A percentile compares a stretch with the other conserved stretches of the same genome.
phyloP scores from a whole-genome alignment of 2,888 invertebrate genomes.

The Tortricodes alternella region DNA sequence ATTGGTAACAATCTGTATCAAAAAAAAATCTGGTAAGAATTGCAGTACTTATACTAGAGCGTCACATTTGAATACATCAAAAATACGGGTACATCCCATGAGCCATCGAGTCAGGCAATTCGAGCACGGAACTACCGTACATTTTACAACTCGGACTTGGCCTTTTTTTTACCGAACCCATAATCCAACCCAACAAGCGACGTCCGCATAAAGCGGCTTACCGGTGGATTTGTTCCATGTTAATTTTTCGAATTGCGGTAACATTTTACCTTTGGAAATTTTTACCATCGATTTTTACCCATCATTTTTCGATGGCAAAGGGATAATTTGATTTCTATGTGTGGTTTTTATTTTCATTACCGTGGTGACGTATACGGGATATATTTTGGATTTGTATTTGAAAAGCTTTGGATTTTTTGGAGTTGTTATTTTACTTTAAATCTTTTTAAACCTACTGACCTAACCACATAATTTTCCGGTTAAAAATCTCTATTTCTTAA shows the following conservation, averaged over 20 bases:
- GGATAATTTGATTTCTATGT: not conserved
- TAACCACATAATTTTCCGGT: too few relatives aligned
- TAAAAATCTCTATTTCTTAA: too few relatives aligned
- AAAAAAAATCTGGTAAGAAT: too few relatives aligned
- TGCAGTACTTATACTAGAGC: too few relatives aligned
- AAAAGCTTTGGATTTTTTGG: too few relatives aligned
- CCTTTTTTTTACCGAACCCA: not conserved
- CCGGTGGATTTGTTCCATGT: constrained; percentile 15
- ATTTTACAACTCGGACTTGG: not conserved
- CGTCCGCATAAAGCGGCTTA: constrained; percentile 13
- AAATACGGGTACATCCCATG: too few relatives aligned
- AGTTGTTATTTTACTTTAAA: too few relatives aligned
- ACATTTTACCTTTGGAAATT: constrained; percentile 6
- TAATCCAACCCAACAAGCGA: constrained; percentile 11
- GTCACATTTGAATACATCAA: too few relatives aligned
- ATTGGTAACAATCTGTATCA: too few relatives aligned
- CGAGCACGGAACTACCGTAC: not conserved
- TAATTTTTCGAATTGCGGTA: constrained; percentile 11
- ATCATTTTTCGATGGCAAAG: constrained; percentile 6
- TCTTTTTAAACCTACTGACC: too few relatives aligned
- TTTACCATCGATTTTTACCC: not conserved
- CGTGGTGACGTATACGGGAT: not conserved
- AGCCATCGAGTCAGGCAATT: too few relatives aligned
- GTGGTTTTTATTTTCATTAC: not conserved
- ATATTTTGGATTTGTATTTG: too few relatives aligned